These are phyloP conservation scores for Pterobdella sp. DNA, from an alignment of 2,888 invertebrate species.

Conservation along the genomic window DNA sequence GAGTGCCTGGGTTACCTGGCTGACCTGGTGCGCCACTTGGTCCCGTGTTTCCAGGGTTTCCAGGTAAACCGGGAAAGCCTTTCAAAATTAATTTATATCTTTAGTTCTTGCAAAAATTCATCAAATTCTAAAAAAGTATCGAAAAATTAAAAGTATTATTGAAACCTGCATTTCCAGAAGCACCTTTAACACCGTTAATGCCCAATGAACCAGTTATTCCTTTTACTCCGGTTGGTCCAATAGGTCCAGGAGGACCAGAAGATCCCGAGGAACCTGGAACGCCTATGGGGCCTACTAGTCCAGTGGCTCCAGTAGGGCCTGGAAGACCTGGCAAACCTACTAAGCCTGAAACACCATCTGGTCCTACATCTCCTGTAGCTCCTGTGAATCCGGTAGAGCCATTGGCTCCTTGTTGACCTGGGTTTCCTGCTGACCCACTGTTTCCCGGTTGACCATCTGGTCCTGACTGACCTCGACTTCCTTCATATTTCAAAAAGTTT, in stretches of 20 bases:
- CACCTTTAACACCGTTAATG: too few relatives aligned
- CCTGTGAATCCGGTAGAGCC: conserved; percentile 24
- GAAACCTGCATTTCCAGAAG: background rate
- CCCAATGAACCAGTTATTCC: conserved; percentile 2
- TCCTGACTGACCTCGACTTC: background rate
- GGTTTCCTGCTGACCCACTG: background rate
- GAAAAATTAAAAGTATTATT: too few relatives aligned
- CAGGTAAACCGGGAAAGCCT: conserved; percentile 3
- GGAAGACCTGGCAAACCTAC: conserved; percentile 20
- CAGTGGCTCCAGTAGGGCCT: background rate
- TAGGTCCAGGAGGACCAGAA: conserved; percentile 10
- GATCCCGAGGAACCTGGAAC: background rate
- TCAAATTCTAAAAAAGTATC: too few relatives aligned
- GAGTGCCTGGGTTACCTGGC: conserved; percentile 17
- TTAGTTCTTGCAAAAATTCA: too few relatives aligned
- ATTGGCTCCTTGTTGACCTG: background rate
- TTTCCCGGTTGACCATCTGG: background rate
- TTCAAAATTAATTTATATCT: background rate
- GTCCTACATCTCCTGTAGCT: conserved; percentile 27
- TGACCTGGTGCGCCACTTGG: conserved; percentile 18
- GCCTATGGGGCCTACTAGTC: background rate
- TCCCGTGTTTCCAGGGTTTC: conserved; percentile 1
- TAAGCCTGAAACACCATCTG: conserved; percentile 23
- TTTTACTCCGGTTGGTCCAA: background rate
- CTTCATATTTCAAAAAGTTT: too few relatives aligned